Percentiles rank a stretch among this genome's conserved stretches.
phyloP scores from a whole-genome alignment of 2,113 vertebrate genomes.

The Chamaea fasciata region DNA sequence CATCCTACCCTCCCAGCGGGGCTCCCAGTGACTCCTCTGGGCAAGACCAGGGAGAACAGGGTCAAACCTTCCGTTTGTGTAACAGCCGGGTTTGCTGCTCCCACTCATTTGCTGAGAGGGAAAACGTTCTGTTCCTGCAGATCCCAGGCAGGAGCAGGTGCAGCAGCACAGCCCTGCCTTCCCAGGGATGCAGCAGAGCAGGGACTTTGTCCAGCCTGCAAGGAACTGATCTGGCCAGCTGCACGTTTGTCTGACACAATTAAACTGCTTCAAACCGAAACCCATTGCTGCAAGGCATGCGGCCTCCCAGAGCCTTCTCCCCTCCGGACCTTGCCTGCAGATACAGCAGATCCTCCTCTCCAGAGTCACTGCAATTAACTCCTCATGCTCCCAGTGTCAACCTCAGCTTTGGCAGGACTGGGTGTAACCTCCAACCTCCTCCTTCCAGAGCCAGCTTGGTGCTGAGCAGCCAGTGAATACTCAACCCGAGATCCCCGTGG shows the following conservation, averaged over 20 bases:
- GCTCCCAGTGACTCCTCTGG: background rate
- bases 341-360: background rate
- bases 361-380: background rate
- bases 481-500: rapidly evolving
- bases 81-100: background rate
- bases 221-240: background rate
- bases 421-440: background rate
- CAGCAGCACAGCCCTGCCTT: background rate
- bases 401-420: background rate
- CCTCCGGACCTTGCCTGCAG: background rate
- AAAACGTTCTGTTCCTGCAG: background rate
- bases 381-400: rapidly evolving
- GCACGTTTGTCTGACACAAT: background rate
- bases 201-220: background rate
- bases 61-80: background rate
- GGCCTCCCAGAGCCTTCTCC: background rate
- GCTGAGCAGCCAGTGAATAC: background rate
- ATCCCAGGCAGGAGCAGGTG: background rate
- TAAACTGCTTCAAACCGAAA: background rate
- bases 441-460: background rate
- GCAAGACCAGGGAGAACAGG: background rate
- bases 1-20: background rate
- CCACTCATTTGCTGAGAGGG: background rate
- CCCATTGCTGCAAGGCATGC: background rate
- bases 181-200: background rate